Conservation (phyloP, 2,797 vertebrate species). For the Coendou prehensilis region DNA sequence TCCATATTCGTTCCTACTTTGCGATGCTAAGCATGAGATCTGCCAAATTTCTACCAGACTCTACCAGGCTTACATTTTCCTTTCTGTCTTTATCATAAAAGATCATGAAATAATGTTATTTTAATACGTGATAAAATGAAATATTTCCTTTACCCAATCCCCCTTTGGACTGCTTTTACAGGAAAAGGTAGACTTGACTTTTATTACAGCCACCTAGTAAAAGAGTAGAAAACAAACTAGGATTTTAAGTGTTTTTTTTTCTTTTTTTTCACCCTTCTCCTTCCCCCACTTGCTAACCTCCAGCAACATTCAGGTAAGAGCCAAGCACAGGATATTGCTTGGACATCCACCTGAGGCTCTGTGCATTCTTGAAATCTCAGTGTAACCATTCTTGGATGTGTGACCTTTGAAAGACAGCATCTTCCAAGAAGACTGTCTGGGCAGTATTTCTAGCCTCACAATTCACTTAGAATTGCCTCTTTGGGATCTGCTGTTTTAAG, state of each 20-base stretch:
- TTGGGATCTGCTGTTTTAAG: neutral
- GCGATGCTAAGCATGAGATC: neutral
- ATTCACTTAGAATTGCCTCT: neutral
- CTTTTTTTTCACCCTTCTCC: too few species aligned
- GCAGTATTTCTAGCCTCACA: neutral
- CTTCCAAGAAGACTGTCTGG: neutral
- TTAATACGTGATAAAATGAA: conserved; percentile 12
- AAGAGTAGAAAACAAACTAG: neutral
- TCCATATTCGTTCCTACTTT: neutral
- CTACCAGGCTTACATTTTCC: conserved; percentile 24
- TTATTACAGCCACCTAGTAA: neutral
- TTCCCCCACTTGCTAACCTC: neutral
- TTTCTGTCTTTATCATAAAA: conserved; percentile 22
- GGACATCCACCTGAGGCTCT: too few species aligned
- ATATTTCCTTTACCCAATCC: neutral
- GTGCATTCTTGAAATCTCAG: neutral
- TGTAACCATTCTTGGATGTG: neutral
- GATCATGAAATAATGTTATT: neutral
- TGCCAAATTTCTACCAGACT: neutral
- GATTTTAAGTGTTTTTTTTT: too few species aligned
- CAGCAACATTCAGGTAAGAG: neutral
- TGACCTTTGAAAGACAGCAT: neutral
- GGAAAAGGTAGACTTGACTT: neutral
- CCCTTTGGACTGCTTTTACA: neutral
- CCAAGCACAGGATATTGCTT: neutral